phyloP scores from a whole-genome alignment of 2,113 vertebrate species.

The Phasianus colchicus region DNA sequence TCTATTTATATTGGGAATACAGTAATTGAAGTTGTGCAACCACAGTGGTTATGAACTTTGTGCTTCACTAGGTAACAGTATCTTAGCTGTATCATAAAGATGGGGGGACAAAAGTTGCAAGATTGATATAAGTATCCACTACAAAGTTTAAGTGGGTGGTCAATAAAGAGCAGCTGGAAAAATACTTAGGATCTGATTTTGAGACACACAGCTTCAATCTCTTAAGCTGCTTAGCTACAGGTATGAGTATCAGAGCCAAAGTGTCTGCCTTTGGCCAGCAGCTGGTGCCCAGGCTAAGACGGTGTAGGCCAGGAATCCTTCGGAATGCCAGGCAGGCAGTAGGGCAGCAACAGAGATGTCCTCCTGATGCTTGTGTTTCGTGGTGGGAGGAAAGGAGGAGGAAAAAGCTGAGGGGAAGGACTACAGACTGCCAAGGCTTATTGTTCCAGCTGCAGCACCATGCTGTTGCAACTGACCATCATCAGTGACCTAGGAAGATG shows the following conservation, averaged over 20 bases:
- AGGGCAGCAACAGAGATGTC: too few relatives aligned
- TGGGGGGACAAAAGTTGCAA: not conserved
- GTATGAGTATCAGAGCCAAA: not conserved
- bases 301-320: not conserved
- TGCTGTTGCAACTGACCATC: not conserved
- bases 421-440: not conserved
- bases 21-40: not conserved
- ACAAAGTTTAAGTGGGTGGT: not conserved
- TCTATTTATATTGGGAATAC: not conserved
- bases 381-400: not conserved
- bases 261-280: not conserved
- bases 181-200: not conserved
- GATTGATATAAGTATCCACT: not conserved
- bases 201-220: not conserved
- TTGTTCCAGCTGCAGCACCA: not conserved
- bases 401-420: not conserved
- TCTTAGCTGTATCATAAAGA: not conserved
- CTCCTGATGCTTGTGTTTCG: not conserved
- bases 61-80: not conserved
- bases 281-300: too few relatives aligned
- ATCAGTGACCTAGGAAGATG: not conserved
- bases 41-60: not conserved
- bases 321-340: not conserved
- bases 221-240: not conserved
- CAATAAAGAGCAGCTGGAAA: not conserved